Evolutionary conservation across 2,888 invertebrate species (phyloP), one percentile per base, ranked within the genome.

Genomic region (Cataglyphis rosenhaueri): DNA sequence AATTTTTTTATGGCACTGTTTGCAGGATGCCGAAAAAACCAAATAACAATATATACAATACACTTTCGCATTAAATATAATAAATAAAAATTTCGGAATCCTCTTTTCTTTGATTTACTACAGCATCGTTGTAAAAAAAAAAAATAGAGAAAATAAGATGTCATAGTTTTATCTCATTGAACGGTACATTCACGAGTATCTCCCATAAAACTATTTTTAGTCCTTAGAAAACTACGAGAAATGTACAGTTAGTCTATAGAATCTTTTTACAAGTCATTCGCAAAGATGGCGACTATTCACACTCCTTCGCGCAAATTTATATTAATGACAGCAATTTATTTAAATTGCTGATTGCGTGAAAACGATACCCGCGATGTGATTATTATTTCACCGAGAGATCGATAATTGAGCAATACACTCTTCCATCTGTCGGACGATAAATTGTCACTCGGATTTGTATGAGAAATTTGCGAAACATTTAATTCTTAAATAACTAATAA

Each of bases 401-500:
- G 10, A 75, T 64, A 62, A 74, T 44, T 75, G 48, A 75, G 15
- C 44, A 35, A 64, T 48, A 75, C 21, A 15, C 32, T 32, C 32
- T 64, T 75, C 21, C 48, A 15, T 75, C 25, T 35, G 21, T 48
- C 64, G 41, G 6, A 15, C 71, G 52, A 81, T 81, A 73, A 71
- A 73, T 55, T 62, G 61, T 64, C 48, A 21, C 35, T 62, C 48
- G 73, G 88, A 85, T 89, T 88, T 89, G 89, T 89, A 85, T 86
- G 86, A 89, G 84, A 81, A 55, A 61, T 10, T 74, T 68, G 61
- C 61, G 35, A 85, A 66, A 90, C 82, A 82, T 87, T 85, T 88
- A 87, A 89, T 89, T 87, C 88, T 81, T 83, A 87, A 86, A 86
- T 82, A 88, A 89, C 86, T 29, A 29, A 29, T 25, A 25, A 25